phyloP scores from a whole-genome alignment of 2,888 invertebrate species.

The Enchytraeus crypticus region DNA sequence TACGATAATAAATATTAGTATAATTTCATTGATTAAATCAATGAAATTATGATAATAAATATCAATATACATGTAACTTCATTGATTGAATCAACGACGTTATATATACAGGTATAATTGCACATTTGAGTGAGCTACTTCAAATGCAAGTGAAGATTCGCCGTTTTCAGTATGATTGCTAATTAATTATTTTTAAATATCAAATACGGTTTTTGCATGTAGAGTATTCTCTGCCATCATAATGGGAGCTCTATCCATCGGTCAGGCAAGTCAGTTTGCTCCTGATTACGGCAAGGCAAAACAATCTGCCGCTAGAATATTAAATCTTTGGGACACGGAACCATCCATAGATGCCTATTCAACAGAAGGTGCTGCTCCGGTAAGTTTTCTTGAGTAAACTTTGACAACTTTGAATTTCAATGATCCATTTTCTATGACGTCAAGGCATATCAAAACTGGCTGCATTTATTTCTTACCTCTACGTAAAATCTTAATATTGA shows the following conservation, averaged over 20 bases:
- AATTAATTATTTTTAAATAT: not conserved
- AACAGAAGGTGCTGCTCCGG: conserved; percentile 31
- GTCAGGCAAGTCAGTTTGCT: conserved; percentile 28
- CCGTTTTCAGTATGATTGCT: not conserved
- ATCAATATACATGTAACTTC: too few species aligned
- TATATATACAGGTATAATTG: too few species aligned
- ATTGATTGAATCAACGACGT: too few species aligned
- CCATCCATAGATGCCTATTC: conserved; percentile 38
- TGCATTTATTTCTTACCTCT: too few species aligned
- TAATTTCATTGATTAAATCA: too few species aligned
- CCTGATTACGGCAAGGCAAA: conserved; percentile 32
- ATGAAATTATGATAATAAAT: too few species aligned
- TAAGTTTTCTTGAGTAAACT: too few species aligned
- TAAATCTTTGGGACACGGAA: conserved; percentile 32
- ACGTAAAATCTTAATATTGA: too few species aligned
- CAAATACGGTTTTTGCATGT: conserved; percentile 11
- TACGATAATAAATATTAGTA: too few species aligned
- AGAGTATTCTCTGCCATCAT: conserved; percentile 53
- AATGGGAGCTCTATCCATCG: conserved; percentile 49
- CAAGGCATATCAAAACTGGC: too few species aligned
- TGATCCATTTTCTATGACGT: too few species aligned
- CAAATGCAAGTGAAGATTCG: not conserved
- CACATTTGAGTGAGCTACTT: not conserved
- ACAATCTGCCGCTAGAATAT: conserved; percentile 19
- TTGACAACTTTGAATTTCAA: too few species aligned